phyloP scores from a whole-genome alignment of 1,140 invertebrate species.

The Pemphigus obesinymphae region DNA sequence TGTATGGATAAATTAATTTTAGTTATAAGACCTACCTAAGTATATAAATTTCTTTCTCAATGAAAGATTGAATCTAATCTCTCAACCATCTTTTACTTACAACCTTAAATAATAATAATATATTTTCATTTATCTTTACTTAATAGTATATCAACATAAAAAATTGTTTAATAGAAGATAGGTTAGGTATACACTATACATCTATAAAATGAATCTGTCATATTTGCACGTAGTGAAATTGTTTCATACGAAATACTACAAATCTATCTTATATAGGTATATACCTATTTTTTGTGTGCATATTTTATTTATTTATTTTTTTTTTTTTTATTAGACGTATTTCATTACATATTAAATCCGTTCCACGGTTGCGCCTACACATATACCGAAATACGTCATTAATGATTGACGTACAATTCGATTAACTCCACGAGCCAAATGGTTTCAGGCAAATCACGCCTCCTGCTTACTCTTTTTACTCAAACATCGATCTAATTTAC shows the following conservation, averaged over 20 bases:
- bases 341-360: neutral
- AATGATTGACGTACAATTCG: slow-evolving; percentile 15
- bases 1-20: too few relatives aligned
- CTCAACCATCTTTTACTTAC: too few relatives aligned
- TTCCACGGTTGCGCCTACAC: neutral
- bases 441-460: slow-evolving; percentile 23
- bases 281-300: too few relatives aligned
- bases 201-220: too few relatives aligned
- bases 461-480: neutral
- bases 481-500: slow-evolving; percentile 14
- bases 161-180: neutral
- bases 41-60: too few relatives aligned
- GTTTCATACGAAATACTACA: too few relatives aligned
- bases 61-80: too few relatives aligned
- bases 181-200: too few relatives aligned
- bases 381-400: neutral
- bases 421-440: slow-evolving; percentile 9
- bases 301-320: too few relatives aligned
- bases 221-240: too few relatives aligned
- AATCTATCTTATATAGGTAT: neutral
- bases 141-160: neutral
- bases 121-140: neutral
- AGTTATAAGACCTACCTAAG: too few relatives aligned
- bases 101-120: neutral
- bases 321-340: neutral